These are phyloP conservation scores for Aphaenogaster ashmeadi DNA, from an alignment of 1,140 invertebrate genomes.

Conservation along the genomic window DNA sequence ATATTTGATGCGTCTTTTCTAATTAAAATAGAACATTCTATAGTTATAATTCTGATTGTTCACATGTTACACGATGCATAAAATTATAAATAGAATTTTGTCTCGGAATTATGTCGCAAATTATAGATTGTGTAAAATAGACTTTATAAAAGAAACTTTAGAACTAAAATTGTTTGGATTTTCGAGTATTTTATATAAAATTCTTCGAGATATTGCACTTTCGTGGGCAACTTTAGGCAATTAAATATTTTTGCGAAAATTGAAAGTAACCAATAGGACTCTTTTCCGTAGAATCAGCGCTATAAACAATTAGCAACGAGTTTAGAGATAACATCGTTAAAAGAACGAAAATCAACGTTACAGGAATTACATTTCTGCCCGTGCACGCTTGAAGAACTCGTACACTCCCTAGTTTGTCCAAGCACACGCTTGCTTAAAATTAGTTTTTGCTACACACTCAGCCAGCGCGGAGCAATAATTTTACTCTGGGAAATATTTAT, in stretches of 20 bases:
- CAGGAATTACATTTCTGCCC: slow-evolving; percentile 13
- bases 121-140: too few relatives aligned
- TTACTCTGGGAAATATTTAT: slow-evolving; percentile 23
- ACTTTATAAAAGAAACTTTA: neutral
- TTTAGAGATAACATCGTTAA: neutral
- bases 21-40: too few relatives aligned
- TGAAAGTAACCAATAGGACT: neutral
- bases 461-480: slow-evolving; percentile 25
- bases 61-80: too few relatives aligned
- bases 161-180: neutral
- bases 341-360: slow-evolving; percentile 34
- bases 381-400: neutral
- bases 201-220: neutral
- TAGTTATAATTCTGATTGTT: too few relatives aligned
- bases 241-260: neutral
- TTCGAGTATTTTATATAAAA: neutral
- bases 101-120: too few relatives aligned
- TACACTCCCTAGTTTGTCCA: neutral
- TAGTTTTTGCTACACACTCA: slow-evolving; percentile 26
- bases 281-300: neutral
- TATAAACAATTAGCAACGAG: slow-evolving; percentile 1
- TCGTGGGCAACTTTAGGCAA: neutral
- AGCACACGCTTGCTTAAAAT: slow-evolving; percentile 22
- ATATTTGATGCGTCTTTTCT: too few relatives aligned
- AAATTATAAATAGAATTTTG: too few relatives aligned